Evolutionary conservation across 2,888 invertebrate species (phyloP).

Genomic region (Pterostichus niger): DNA sequence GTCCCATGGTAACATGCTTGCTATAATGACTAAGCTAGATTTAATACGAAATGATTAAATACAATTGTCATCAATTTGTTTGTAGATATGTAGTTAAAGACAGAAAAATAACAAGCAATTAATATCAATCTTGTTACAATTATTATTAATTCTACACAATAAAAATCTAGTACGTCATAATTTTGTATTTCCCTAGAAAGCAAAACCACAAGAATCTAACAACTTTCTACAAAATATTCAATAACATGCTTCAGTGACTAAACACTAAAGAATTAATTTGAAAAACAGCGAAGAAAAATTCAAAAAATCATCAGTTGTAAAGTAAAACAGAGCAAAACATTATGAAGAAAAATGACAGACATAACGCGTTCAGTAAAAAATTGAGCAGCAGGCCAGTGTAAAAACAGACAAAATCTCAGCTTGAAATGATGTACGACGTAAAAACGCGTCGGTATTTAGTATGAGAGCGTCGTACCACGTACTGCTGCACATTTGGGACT

Average conservation of each 20-base stretch:
- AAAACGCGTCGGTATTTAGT: constrained; percentile 53
- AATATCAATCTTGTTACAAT: constrained; percentile 41
- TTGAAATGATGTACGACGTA: constrained; percentile 53
- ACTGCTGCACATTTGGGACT: constrained; percentile 1
- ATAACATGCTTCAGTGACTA: constrained; percentile 21
- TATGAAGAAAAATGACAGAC: constrained; percentile 54
- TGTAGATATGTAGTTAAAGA: constrained; percentile 28
- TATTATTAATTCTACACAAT: constrained; percentile 20
- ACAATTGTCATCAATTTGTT: constrained; percentile 39
- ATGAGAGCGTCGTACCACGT: constrained; percentile 35
- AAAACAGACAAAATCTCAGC: constrained; percentile 53
- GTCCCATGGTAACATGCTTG: no score
- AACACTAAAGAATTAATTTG: constrained; percentile 32
- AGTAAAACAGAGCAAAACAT: constrained; percentile 48
- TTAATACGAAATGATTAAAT: constrained; percentile 39
- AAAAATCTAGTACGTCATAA: neutral
- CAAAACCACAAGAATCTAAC: neutral
- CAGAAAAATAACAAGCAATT: constrained; percentile 38
- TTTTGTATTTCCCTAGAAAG: constrained; percentile 6
- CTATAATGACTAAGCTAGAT: neutral
- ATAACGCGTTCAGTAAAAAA: constrained; percentile 39
- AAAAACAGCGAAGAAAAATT: constrained; percentile 38
- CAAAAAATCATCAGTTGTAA: constrained; percentile 41
- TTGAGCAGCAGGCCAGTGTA: constrained; percentile 27
- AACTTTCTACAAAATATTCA: constrained; percentile 26